phyloP scores from a whole-genome alignment of 2,113 vertebrate genomes.

The Urocolius indicus region DNA sequence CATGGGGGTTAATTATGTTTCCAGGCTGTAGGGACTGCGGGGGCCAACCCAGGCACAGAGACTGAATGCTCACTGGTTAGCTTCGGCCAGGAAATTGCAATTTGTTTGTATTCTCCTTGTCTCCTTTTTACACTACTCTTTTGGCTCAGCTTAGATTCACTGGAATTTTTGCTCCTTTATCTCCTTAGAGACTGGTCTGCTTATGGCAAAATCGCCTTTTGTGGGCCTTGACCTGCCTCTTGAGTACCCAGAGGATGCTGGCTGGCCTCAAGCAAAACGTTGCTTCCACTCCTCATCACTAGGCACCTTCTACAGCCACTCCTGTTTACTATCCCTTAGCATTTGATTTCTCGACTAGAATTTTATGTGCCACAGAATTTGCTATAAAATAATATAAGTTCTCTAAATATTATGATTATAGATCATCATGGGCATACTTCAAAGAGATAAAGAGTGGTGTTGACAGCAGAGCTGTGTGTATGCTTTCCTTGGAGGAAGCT shows the following conservation, averaged over 20 bases:
- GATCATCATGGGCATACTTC: background rate
- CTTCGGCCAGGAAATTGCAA: background rate
- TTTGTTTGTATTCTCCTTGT: background rate
- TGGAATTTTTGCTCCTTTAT: slow-evolving; percentile 24
- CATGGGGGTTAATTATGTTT: background rate
- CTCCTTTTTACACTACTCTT: background rate
- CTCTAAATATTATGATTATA: background rate
- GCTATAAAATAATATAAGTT: background rate
- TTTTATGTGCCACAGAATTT: background rate
- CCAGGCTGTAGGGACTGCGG: background rate
- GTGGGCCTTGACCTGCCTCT: background rate
- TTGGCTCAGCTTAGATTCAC: background rate
- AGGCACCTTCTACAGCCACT: background rate
- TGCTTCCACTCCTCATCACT: background rate
- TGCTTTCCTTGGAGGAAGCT: background rate
- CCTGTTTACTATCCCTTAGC: background rate
- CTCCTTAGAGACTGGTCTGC: background rate
- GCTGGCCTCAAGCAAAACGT: background rate
- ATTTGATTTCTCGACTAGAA: background rate
- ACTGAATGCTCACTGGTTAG: background rate
- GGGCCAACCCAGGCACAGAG: background rate
- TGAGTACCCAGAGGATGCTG: background rate
- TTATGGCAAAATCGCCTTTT: background rate
- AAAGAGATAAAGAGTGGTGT: background rate
- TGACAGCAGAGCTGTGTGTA: accelerated